Evolutionary conservation across 2,888 invertebrate genomes (phyloP), one percentile per base, ranked within the genome.

Genomic region (Chironomus riparius): DNA sequence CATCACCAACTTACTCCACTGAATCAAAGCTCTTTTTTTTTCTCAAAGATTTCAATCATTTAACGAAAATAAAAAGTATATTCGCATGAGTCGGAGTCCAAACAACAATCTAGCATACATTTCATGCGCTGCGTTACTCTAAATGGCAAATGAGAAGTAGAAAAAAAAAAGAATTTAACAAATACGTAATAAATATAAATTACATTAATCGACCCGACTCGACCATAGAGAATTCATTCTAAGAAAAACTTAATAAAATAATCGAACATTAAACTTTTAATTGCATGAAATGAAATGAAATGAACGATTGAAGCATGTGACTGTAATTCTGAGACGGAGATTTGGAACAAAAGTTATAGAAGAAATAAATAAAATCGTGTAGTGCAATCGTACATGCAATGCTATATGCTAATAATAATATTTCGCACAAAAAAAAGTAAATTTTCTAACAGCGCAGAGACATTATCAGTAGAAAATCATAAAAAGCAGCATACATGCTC

Each of bases 391-490:
- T 22, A 21, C 47, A 70, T 48, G 48, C 47, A 48, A 47, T 28
- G 56, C n/a, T 38, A 10, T 38, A 38, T 38, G 38, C 38, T 38
- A 38, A 38, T 38, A 56, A 15, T 15, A 18, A 56, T 56, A 56
- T 56, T 56, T 56, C 56, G 56, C 56, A 56, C 56, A 50, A 15
- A 50, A 28, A 28, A 28, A 28, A 47, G 3, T 5, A 4, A 28
- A 28, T 5, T 28, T 5, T 28, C 3, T 28, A 28, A 28, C 22
- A 15, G n/a, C 21, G n/a, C 22, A 28, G 70, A 48, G 70, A 48
- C 70, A 70, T 47, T 70, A 70, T 70, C 70, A 70, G 48, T 47
- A 13, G 21, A 48, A 70, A 21, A 47, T 70, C 70, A 48, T 48
- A 56, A 56, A 18, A 56, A 56, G 18, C 4, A 38, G 38, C 38